Conservation (phyloP, 23 tunicate species). For the Trididemnum clinides region DNA sequence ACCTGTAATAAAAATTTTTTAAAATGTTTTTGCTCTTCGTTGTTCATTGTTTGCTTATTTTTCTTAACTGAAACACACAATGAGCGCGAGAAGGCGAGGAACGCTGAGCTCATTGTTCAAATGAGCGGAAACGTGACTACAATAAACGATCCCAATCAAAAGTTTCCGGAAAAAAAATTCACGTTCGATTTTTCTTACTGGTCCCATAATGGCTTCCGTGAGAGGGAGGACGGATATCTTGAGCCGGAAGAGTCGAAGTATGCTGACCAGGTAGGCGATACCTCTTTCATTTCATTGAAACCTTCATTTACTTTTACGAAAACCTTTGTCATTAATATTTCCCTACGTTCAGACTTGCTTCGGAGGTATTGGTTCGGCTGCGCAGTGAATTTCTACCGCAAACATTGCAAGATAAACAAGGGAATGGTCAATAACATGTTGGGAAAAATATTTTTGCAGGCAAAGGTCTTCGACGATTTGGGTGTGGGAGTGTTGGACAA, state of each 20-base stretch:
- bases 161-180: conserved; percentile 62
- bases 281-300: no score
- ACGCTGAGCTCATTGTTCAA: conserved; percentile 65
- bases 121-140: conserved; percentile 79
- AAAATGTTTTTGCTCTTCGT: not conserved
- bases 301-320: no score
- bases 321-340: no score
- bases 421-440: no score
- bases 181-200: conserved; percentile 94
- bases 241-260: conserved; percentile 70
- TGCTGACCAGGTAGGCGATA: conserved; percentile 95
- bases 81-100: conserved; percentile 80
- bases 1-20: no score
- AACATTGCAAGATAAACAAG: no score
- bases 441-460: no score
- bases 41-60: not conserved
- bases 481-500: conserved; percentile 76
- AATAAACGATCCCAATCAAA: conserved; percentile 72
- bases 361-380: no score
- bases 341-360: no score
- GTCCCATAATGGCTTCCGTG: conserved; percentile 93
- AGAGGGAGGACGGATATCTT: conserved; percentile 90
- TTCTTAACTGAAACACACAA: conserved; percentile 45
- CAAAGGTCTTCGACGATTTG: conserved; percentile 79
- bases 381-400: no score